Evolutionary conservation across 2,113 vertebrate genomes (phyloP), one percentile per base, ranked within the genome.

Genomic region (Bubo bubo): DNA sequence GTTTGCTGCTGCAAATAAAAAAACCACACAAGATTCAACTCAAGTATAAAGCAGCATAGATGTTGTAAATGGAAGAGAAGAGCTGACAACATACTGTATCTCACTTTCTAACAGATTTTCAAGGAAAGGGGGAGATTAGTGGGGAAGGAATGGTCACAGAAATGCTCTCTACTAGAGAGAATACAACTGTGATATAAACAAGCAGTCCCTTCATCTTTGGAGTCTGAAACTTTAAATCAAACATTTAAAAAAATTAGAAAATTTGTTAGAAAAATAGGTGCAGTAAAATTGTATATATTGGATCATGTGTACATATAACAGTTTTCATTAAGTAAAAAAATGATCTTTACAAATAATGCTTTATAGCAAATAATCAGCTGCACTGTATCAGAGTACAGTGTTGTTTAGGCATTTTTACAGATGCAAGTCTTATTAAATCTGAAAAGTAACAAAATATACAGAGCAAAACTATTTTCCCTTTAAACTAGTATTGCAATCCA

Each of bases 361-460:
- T 90, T 47, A 47, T 47, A 93, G 83, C 82, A 92, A 95, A 75
- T 58, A 76, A 79, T 93, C 68, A 49, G 71, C 71, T 70, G 83
- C 14, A 55, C 93, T 94, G 97, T 87, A 95, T 94, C 97, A 94
- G 93, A 97, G 86, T 97, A 97, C 90, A 89, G 97, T 97, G 91
- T 79, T 83, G 95, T 97, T 98, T 95, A 89, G 86, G 41, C 71
- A 91, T 98, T 97, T 98, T 95, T 96, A 98, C 96, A 98, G 97
- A 97, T 63, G 87, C 75, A 88, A 96, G 95, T 96, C 83, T 85
- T 98, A 97, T 97, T 98, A 97, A 97, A 98, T 98, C 98, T 98
- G 97, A 98, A 98, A 98, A 98, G 98, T 98, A 97, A 98, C 98
- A 98, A 99, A 98, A 99, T 99, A 99, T 99, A 99, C 99, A 99